These are phyloP conservation scores for Xenops minutus DNA, from an alignment of 2,797 vertebrate genomes.

Conservation along the genomic window DNA sequence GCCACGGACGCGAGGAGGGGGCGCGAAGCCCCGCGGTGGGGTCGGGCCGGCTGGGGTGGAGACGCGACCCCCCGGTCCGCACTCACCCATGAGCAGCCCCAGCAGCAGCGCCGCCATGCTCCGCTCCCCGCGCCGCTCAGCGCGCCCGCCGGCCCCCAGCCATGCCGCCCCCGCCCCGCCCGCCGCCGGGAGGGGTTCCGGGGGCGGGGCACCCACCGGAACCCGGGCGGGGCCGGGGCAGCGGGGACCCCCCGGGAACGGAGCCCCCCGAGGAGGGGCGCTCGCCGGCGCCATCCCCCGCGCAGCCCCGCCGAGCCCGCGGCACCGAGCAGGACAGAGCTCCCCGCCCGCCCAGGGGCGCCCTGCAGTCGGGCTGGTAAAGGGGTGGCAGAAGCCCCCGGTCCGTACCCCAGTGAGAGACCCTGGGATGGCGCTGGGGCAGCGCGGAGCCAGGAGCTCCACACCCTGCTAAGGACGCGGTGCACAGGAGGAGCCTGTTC, in stretches of 20 bases:
- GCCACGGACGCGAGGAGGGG: not conserved
- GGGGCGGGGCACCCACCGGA: slow-evolving; percentile 30
- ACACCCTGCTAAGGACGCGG: rapidly evolving
- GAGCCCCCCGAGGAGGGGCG: not conserved
- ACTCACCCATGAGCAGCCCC: not conserved
- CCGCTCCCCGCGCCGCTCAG: not conserved
- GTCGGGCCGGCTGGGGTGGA: no score
- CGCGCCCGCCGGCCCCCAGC: not conserved
- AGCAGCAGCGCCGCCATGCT: not conserved
- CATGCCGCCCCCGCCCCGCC: not conserved
- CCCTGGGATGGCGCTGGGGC: not conserved
- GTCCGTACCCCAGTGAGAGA: not conserved
- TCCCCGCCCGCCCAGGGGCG: not conserved
- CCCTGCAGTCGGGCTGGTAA: no score
- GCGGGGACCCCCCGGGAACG: no score
- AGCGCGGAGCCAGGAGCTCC: not conserved
- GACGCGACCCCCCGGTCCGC: not conserved
- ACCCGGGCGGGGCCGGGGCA: not conserved
- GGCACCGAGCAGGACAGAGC: no score
- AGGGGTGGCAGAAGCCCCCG: rapidly evolving
- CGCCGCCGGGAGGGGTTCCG: slow-evolving; percentile 29
- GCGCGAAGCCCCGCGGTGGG: not conserved
- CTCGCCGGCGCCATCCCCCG: not conserved
- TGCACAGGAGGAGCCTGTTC: not conserved
- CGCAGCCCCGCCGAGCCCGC: not conserved